Evolutionary conservation across 2,113 vertebrate genomes (phyloP).

Genomic region (Bucco capensis): DNA sequence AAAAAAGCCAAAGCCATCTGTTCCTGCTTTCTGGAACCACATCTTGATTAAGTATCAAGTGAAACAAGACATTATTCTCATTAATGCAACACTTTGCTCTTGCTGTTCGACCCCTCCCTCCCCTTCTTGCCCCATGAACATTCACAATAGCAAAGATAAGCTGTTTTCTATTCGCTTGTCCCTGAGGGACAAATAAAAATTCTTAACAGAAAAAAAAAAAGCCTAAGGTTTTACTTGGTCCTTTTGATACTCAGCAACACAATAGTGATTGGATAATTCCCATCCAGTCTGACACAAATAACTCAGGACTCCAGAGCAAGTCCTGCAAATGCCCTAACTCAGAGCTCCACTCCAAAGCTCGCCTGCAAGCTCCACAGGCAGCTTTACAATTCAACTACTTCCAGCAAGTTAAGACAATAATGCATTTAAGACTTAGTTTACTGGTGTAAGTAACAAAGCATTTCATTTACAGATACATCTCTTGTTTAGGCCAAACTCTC

Average conservation of each 20-base stretch:
- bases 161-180: background rate
- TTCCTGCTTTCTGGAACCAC: background rate
- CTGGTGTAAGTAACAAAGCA: background rate
- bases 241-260: background rate
- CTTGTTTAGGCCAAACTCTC: background rate
- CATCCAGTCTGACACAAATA: background rate
- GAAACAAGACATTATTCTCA: background rate
- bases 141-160: background rate
- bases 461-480: background rate
- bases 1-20: background rate
- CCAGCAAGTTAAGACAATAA: background rate
- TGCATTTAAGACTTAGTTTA: background rate
- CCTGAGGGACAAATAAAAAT: background rate
- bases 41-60: background rate
- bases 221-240: background rate
- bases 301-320: background rate
- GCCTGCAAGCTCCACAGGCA: background rate
- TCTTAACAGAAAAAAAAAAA: conserved; percentile 4
- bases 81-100: background rate
- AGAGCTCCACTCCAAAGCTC: background rate
- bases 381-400: background rate
- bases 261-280: background rate
- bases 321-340: background rate
- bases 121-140: background rate
- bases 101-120: background rate